A percentile compares a stretch with the other conserved stretches of the same genome.
phyloP scores from a whole-genome alignment of 2,888 invertebrate genomes.

The Meiosimyza decipiens region DNA sequence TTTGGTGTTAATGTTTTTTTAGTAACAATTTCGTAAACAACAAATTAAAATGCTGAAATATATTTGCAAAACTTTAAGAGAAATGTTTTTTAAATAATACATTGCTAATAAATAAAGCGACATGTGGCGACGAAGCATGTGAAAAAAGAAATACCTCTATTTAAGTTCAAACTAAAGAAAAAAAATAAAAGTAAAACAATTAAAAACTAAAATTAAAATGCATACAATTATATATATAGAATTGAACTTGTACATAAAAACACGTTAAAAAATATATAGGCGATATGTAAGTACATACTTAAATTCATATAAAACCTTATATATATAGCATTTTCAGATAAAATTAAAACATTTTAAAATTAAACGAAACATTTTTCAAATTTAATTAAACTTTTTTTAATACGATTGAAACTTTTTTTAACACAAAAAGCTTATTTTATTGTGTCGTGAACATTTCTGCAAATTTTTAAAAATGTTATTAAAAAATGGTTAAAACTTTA shows the following conservation, averaged over 20 bases:
- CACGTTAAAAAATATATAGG: too few species aligned
- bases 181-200: slow-evolving; percentile 28
- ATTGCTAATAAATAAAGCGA: slow-evolving; percentile 26
- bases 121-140: slow-evolving; percentile 40
- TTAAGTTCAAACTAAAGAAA: slow-evolving; percentile 65
- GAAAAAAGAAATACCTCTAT: slow-evolving; percentile 68
- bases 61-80: slow-evolving; percentile 3
- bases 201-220: slow-evolving; percentile 17
- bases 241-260: slow-evolving; percentile 35
- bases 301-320: too few species aligned
- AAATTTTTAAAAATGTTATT: too few species aligned
- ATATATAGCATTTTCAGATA: too few species aligned
- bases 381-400: too few species aligned
- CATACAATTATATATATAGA: slow-evolving; percentile 45
- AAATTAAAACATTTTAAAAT: too few species aligned
- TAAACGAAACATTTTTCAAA: too few species aligned
- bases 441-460: too few species aligned
- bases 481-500: too few species aligned
- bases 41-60: slow-evolving; percentile 33
- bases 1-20: slow-evolving; percentile 21
- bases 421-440: too few species aligned
- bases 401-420: too few species aligned
- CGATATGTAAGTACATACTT: too few species aligned
- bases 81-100: slow-evolving; percentile 14
- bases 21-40: not conserved